Evolutionary conservation across 2,797 vertebrate species (phyloP).

Genomic region (Phylloscopus collybita): DNA sequence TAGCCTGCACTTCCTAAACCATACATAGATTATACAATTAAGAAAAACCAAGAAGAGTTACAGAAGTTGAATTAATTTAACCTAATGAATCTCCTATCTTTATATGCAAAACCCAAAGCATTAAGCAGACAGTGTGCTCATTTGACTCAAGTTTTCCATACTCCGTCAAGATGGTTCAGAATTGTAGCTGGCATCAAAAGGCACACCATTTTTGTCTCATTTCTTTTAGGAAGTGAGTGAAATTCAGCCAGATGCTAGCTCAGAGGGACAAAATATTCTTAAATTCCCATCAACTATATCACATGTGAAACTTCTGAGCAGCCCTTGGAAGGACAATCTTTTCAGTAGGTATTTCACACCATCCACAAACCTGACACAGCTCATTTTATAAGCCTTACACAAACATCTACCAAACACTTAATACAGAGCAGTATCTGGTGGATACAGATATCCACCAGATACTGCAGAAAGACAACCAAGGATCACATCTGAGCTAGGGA

Average conservation of each 20-base stretch:
- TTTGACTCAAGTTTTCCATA: not conserved
- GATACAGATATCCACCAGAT: not conserved
- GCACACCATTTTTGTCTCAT: not conserved
- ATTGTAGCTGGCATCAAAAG: not conserved
- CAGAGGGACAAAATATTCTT: not conserved
- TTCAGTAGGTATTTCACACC: not conserved
- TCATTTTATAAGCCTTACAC: not conserved
- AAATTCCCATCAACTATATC: not conserved
- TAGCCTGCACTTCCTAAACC: not conserved
- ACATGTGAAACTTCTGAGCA: not conserved
- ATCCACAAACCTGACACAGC: not conserved
- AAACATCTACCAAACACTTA: not conserved
- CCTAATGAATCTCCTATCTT: not conserved
- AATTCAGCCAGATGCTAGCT: not conserved
- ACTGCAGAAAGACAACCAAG: not conserved
- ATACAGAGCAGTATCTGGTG: not conserved
- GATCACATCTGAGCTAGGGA: not conserved
- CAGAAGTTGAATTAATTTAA: not conserved
- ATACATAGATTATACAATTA: not conserved
- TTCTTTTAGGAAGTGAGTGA: not conserved
- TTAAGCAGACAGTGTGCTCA: not conserved
- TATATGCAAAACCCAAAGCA: not conserved
- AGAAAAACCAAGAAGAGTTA: not conserved
- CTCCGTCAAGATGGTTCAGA: not conserved
- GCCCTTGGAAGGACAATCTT: not conserved